Conservation (phyloP, 2,888 invertebrate species). For the Balanococcus diminutus region DNA sequence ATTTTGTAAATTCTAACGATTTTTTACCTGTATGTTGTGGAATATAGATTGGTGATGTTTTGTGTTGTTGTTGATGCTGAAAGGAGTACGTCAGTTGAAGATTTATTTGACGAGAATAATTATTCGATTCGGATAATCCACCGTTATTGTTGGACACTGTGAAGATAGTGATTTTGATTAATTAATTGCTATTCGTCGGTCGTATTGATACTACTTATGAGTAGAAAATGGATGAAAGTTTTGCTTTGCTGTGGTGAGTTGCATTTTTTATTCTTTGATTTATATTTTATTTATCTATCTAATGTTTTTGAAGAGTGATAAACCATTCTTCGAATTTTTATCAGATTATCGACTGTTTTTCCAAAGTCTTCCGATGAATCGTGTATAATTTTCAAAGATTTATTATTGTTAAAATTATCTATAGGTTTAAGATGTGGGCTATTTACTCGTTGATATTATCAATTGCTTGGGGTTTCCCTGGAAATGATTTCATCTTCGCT, state of each 20-base stretch:
- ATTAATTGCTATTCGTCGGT: neutral
- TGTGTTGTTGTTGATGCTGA: slow-evolving; percentile 61
- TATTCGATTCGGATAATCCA: slow-evolving; percentile 57
- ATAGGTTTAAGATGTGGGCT: too few relatives aligned
- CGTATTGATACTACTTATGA: neutral
- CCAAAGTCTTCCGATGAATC: too few relatives aligned
- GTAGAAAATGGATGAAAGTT: neutral
- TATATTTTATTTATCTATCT: too few relatives aligned
- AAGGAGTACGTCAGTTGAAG: slow-evolving; percentile 87
- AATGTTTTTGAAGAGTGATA: too few relatives aligned
- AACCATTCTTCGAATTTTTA: too few relatives aligned
- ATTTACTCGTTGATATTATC: too few relatives aligned
- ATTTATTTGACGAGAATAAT: slow-evolving; percentile 83
- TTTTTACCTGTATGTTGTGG: slow-evolving; percentile 62
- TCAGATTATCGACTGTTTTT: too few relatives aligned
- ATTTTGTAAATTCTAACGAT: neutral
- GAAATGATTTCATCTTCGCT: too few relatives aligned
- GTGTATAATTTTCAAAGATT: too few relatives aligned
- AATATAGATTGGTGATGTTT: slow-evolving; percentile 62
- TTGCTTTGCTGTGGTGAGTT: neutral
- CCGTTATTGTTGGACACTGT: slow-evolving; percentile 50
- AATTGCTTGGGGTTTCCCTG: too few relatives aligned
- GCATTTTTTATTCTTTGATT: neutral
- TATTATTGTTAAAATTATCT: too few relatives aligned
- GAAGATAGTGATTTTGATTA: slow-evolving; percentile 55